Conservation (phyloP, 2,797 vertebrate species). For the Cyclura pinguis region DNA sequence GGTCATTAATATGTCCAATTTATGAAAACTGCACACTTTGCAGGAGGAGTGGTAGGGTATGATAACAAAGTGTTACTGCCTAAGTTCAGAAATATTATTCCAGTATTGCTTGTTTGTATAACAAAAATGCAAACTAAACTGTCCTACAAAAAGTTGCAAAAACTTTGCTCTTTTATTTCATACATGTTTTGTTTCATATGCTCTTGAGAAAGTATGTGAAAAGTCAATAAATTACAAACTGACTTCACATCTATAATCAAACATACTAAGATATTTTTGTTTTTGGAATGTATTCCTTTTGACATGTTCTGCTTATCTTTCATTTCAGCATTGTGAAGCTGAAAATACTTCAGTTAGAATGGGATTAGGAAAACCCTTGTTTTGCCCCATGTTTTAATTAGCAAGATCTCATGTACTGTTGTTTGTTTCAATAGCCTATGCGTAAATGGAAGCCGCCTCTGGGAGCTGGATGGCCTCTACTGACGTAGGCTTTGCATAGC, state of each 20-base stretch:
- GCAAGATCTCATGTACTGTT: conserved; percentile 48
- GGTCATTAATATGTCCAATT: no score
- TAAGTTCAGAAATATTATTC: background rate
- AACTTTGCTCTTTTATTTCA: background rate
- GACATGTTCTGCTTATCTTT: conserved; percentile 40
- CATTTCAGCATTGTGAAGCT: background rate
- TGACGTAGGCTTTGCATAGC: conserved; percentile 75
- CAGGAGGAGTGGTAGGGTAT: no score
- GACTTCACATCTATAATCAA: background rate
- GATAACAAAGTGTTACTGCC: background rate
- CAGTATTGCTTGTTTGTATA: no score
- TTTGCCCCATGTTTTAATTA: conserved; percentile 44
- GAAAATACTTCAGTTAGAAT: conserved; percentile 42
- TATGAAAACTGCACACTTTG: no score
- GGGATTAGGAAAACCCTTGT: background rate
- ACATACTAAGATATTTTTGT: conserved; percentile 3
- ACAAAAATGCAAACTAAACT: background rate
- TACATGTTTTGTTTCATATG: background rate
- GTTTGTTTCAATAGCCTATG: conserved; percentile 72
- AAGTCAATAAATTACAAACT: background rate
- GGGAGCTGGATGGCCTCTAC: conserved; percentile 76
- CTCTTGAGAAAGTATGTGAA: background rate
- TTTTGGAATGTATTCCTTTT: background rate
- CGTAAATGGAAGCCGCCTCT: conserved; percentile 83
- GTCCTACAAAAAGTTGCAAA: background rate